Base-by-base conservation (phyloP, 2,797 vertebrate species). In the Anguilla obscura region DNA sequence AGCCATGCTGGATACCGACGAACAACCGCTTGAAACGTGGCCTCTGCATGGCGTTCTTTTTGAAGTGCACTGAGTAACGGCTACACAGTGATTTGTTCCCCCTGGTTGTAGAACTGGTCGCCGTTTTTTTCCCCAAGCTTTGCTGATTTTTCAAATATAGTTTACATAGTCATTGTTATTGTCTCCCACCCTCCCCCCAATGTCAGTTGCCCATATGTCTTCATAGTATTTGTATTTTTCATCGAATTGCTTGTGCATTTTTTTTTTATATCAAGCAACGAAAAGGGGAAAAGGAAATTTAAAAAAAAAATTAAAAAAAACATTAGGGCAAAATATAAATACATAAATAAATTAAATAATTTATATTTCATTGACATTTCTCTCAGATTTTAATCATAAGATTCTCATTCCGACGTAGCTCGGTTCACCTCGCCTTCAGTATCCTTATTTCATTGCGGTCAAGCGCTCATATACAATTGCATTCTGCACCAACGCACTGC, bases 381-480 rank as follows among this genome's bases (percentile, higher is more conserved):
- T 48, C 30, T 6, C 45, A 50, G 50, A n/a, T 45, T 79, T 50
- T 9, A 82, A 48, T 16, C 16, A 93, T 90, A 66, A n/a, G 86
- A 87, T 88, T 88, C 93, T 93, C 89, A 89, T 92, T 92, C 91
- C 92, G 90, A 94, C 56, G 63, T 94, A 93, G 90, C 89, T 91
- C 87, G 89, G 89, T 54, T 90, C 16, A 93, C 85, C 14, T 91
- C 90, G 69, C 88, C 69, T 84, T 88, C 86, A 89, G 88, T 66
- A 45, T 16, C 83, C 54, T 86, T 50, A 16, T 91, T 93, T 93
- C 92, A 89, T 90, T 91, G 90, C 87, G 48, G 71, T 84, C 79
- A 90, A 88, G 86, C 86, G 90, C 88, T 89, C 89, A 92, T 90
- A 89, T 89, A 87, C 90, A 74, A 91, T 92, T 40, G 90, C 74